Conservation (phyloP, 2,113 vertebrate genomes). For the Thermophis baileyi region DNA sequence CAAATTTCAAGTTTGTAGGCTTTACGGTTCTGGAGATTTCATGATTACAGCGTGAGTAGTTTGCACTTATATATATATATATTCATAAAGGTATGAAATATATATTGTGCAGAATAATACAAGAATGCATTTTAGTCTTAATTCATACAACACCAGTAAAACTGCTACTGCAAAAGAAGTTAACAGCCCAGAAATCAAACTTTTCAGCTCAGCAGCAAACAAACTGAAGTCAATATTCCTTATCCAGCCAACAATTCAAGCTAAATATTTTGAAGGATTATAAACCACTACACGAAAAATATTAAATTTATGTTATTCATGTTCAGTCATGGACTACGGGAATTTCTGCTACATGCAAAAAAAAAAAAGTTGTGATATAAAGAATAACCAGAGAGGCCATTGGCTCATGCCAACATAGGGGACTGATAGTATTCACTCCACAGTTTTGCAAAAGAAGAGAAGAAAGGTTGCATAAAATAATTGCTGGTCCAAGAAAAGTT, state of each 20-base stretch:
- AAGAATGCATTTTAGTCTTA: background rate
- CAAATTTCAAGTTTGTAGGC: no score
- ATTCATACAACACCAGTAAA: background rate
- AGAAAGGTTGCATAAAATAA: background rate
- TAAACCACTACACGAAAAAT: background rate
- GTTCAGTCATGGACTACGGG: background rate
- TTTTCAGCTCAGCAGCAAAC: background rate
- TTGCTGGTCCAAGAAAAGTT: background rate
- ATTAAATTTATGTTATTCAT: background rate
- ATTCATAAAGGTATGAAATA: background rate
- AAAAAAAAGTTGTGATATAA: background rate
- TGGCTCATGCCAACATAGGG: background rate
- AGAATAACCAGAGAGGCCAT: background rate
- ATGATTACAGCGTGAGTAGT: no score
- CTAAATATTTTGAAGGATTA: background rate
- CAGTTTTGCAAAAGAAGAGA: background rate
- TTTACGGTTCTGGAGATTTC: no score
- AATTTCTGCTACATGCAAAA: background rate
- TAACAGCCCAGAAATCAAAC: background rate
- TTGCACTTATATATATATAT: no score
- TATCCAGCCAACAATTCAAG: background rate
- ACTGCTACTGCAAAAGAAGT: background rate
- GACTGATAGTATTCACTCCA: background rate
- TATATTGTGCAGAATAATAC: background rate
- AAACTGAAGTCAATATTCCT: background rate